Percentiles rank a stretch among this genome's conserved stretches.
Evolutionary conservation across 2,113 vertebrate species (phyloP).

Genomic region (Cinclus cinclus): DNA sequence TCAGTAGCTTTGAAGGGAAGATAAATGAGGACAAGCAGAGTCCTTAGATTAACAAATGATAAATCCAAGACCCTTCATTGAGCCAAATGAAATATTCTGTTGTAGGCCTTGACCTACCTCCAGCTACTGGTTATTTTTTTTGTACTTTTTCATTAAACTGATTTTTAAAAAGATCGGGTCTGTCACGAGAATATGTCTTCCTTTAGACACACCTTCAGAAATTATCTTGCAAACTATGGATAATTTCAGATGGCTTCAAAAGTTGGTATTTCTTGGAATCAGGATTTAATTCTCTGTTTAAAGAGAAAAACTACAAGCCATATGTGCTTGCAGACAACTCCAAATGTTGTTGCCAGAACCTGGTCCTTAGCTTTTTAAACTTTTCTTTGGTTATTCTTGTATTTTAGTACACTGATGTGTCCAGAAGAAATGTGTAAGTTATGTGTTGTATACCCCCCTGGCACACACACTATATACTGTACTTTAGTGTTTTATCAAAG

Average conservation of each 20-base stretch:
- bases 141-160: background rate
- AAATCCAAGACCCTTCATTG: slow-evolving; percentile 4
- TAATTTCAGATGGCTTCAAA: background rate
- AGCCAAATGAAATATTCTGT: slow-evolving; percentile 5
- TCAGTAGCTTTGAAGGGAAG: background rate
- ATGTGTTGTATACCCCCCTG: background rate
- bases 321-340: background rate
- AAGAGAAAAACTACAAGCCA: background rate
- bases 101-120: slow-evolving; percentile 9
- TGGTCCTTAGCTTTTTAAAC: background rate
- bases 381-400: background rate
- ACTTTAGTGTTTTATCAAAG: background rate
- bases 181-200: background rate
- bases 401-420: background rate
- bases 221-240: background rate
- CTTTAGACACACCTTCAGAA: background rate
- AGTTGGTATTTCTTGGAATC: background rate
- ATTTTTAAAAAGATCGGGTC: background rate
- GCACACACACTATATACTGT: background rate
- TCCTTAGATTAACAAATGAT: slow-evolving; percentile 13
- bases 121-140: background rate
- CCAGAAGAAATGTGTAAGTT: background rate
- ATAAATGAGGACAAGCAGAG: slow-evolving; percentile 30
- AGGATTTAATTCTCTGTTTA: background rate
- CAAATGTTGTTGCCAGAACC: background rate